phyloP scores from a whole-genome alignment of 2,888 invertebrate genomes.

The Drosophila atroscutellata region DNA sequence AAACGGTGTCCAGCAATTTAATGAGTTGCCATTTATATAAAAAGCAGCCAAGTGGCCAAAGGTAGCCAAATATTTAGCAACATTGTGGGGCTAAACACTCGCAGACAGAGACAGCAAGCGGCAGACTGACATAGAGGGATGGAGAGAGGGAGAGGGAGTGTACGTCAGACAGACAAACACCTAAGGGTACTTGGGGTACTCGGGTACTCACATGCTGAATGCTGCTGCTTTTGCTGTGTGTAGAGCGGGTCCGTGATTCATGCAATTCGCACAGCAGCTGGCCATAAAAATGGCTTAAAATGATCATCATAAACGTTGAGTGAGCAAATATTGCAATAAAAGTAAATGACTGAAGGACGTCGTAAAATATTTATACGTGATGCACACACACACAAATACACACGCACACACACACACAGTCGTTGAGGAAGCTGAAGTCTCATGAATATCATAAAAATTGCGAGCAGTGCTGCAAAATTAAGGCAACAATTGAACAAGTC shows the following conservation, averaged over 20 bases:
- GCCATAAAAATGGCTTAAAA: conserved; percentile 85
- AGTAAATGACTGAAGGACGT: conserved; percentile 84
- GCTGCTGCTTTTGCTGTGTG: conserved; percentile 21
- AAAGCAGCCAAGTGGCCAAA: conserved; percentile 70
- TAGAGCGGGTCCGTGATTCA: conserved; percentile 75
- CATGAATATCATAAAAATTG: conserved; percentile 65
- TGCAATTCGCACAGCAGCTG: conserved; percentile 76
- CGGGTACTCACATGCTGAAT: conserved; percentile 49
- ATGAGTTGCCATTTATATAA: conserved; percentile 80
- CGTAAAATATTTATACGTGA: conserved; percentile 83
- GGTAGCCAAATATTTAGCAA: conserved; percentile 80
- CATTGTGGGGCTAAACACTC: conserved; percentile 38
- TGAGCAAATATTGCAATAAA: conserved; percentile 85
- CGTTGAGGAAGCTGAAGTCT: conserved; percentile 13
- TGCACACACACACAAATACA: conserved; percentile 48
- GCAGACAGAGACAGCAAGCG: conserved; percentile 22
- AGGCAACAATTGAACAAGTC: conserved; percentile 48
- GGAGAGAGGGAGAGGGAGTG: neutral
- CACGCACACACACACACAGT: conserved; percentile 29
- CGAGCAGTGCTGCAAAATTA: conserved; percentile 39
- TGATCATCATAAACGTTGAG: conserved; percentile 85
- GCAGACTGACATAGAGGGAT: conserved; percentile 1
- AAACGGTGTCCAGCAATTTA: conserved; percentile 74
- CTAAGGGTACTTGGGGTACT: conserved; percentile 42
- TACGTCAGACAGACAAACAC: conserved; percentile 27